Percentiles rank a stretch among this genome's conserved stretches.
These are phyloP conservation scores for Melinopterus prodromus DNA, from an alignment of 2,888 invertebrate genomes.

Conservation along the genomic window DNA sequence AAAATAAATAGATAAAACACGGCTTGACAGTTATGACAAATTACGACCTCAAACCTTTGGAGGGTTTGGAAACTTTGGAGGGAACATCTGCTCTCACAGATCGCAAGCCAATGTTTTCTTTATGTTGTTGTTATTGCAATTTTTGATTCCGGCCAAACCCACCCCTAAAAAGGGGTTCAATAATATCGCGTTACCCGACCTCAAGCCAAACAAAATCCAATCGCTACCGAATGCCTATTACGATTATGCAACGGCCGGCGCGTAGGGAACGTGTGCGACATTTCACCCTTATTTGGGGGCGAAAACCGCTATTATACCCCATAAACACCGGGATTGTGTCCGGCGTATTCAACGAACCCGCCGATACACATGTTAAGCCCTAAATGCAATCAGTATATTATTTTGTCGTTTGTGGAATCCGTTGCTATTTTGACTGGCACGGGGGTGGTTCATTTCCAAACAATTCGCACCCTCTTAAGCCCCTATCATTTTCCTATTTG, in stretches of 20 bases:
- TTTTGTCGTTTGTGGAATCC: slow-evolving; percentile 52
- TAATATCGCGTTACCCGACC: neutral
- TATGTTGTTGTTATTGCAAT: neutral
- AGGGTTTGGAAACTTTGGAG: neutral
- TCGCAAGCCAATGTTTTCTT: neutral
- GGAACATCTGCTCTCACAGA: neutral
- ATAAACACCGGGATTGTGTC: slow-evolving; percentile 36
- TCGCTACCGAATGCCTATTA: slow-evolving; percentile 9
- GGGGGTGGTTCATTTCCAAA: slow-evolving; percentile 47
- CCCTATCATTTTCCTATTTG: neutral
- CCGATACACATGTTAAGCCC: slow-evolving; percentile 40
- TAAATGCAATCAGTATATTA: slow-evolving; percentile 55
- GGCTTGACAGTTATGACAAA: neutral
- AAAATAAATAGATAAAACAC: neutral
- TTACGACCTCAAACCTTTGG: slow-evolving; percentile 4
- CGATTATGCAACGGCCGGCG: neutral
- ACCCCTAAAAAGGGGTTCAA: slow-evolving; percentile 10
- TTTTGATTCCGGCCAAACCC: neutral
- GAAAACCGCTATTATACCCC: slow-evolving; percentile 37
- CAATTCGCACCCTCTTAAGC: slow-evolving; percentile 16
- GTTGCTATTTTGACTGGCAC: slow-evolving; percentile 53
- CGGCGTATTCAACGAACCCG: neutral
- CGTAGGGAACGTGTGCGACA: slow-evolving; percentile 25
- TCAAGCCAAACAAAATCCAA: slow-evolving; percentile 4
- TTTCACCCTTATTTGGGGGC: slow-evolving; percentile 36